These are phyloP conservation scores for Hylyphantes graminicola DNA, from an alignment of 1,140 invertebrate species.

Conservation along the genomic window DNA sequence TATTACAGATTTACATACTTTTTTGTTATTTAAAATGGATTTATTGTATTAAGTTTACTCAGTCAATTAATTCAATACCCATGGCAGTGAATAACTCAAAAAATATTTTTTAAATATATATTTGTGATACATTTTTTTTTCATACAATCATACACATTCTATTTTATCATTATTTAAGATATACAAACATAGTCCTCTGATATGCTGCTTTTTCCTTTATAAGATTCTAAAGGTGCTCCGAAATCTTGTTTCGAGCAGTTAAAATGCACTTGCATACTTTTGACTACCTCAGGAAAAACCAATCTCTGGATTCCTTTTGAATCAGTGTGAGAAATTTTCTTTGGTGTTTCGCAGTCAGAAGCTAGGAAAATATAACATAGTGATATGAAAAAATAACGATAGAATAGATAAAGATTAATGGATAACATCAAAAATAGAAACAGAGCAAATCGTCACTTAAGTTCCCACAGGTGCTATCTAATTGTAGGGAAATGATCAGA, in stretches of 20 bases:
- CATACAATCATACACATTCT: too few relatives aligned
- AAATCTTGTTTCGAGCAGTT: constrained; percentile 26
- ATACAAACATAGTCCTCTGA: neutral
- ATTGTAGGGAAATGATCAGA: too few relatives aligned
- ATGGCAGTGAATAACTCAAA: too few relatives aligned
- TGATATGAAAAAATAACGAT: neutral
- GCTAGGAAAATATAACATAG: neutral
- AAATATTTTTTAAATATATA: too few relatives aligned
- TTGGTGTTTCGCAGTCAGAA: constrained; percentile 2
- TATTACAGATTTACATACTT: too few relatives aligned
- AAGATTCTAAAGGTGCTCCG: constrained; percentile 15
- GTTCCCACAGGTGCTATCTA: too few relatives aligned
- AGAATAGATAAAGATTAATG: neutral
- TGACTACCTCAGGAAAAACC: constrained; percentile 24
- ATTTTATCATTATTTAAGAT: too few relatives aligned
- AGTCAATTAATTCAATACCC: too few relatives aligned
- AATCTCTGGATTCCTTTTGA: constrained; percentile 7
- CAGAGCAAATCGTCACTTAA: too few relatives aligned
- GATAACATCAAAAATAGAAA: neutral
- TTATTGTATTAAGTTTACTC: too few relatives aligned
- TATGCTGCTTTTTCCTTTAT: neutral
- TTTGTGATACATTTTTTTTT: too few relatives aligned
- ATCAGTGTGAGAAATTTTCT: constrained; percentile 11
- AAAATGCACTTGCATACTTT: constrained; percentile 14
- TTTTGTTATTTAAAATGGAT: too few relatives aligned